Evolutionary conservation across 2,888 invertebrate species (phyloP).

Genomic region (Margaritifera margaritifera): DNA sequence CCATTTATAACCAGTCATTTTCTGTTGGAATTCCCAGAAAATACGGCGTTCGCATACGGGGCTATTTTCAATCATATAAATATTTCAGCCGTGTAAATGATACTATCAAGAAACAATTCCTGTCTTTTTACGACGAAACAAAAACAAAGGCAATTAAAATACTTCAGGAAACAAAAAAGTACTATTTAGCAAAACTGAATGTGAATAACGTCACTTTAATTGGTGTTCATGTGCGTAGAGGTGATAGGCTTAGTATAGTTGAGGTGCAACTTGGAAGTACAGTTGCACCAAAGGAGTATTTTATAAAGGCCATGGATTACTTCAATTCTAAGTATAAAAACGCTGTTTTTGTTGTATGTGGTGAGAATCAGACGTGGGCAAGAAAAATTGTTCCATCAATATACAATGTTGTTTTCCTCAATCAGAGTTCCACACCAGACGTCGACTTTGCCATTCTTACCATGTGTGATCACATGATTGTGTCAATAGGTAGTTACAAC

Average conservation of each 20-base stretch:
- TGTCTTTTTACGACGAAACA: no score
- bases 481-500: slow-evolving; percentile 50
- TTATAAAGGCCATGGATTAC: slow-evolving; percentile 11
- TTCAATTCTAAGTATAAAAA: slow-evolving; percentile 10
- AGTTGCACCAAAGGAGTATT: slow-evolving; percentile 9
- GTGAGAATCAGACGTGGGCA: slow-evolving; percentile 12
- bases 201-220: neutral
- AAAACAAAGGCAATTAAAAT: no score
- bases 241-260: slow-evolving; percentile 10
- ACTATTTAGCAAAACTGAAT: no score
- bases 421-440: neutral
- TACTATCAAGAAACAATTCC: no score
- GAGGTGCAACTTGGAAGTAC: slow-evolving; percentile 9
- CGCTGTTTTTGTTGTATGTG: slow-evolving; percentile 14
- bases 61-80: no score
- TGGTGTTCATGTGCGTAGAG: slow-evolving; percentile 21
- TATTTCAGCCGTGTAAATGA: no score
- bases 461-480: slow-evolving; percentile 75
- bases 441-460: slow-evolving; percentile 24
- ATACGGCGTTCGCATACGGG: no score
- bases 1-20: no score
- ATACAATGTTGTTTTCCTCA: no score
- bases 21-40: no score
- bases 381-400: neutral
- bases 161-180: no score